Percentiles rank a stretch among this genome's conserved stretches.
Evolutionary conservation across 2,113 vertebrate species (phyloP).

Genomic region (Thalassarche chlororhynchos): DNA sequence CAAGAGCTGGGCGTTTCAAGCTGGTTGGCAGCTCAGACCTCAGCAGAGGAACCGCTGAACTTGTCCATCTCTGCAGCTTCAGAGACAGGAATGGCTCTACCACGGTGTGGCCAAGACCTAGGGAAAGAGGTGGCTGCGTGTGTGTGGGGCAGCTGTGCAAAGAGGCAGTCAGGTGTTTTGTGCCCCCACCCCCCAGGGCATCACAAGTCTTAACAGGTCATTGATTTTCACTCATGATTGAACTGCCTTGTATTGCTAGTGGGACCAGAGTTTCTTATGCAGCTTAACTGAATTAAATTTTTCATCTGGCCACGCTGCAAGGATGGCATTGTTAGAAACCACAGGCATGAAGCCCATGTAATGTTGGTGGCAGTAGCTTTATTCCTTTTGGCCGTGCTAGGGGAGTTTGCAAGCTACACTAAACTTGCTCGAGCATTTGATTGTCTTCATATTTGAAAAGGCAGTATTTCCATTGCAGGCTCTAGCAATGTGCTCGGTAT

Average conservation of each 20-base stretch:
- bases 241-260: not conserved
- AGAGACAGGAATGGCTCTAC: not conserved
- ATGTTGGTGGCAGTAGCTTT: not conserved
- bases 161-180: not conserved
- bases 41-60: not conserved
- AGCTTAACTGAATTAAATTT: not conserved
- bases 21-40: not conserved
- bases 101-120: not conserved
- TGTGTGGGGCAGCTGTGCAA: not conserved
- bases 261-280: not conserved
- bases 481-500: not conserved
- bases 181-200: not conserved
- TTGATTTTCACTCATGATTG: not conserved
- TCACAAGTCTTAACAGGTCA: not conserved
- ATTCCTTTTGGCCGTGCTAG: not conserved
- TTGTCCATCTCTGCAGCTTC: not conserved
- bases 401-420: not conserved
- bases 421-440: not conserved
- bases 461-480: not conserved
- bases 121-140: not conserved
- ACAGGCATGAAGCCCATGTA: not conserved
- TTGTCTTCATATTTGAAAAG: not conserved
- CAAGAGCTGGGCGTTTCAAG: not conserved
- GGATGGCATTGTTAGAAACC: conserved; percentile 3
- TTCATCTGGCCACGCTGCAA: not conserved